phyloP scores from a whole-genome alignment of 2,797 vertebrate genomes.

The Myotis myotis region DNA sequence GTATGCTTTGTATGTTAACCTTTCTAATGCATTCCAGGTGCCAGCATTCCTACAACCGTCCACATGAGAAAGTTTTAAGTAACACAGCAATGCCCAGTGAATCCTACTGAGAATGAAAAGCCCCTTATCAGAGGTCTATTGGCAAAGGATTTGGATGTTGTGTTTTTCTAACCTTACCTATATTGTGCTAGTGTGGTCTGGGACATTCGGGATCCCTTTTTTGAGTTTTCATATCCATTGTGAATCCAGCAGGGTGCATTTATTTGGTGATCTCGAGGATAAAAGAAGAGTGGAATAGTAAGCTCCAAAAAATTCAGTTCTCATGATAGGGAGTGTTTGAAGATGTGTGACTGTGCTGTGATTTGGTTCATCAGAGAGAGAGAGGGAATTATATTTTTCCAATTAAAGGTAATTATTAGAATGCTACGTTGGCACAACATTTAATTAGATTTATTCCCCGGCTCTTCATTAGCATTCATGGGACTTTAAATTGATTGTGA shows the following conservation, averaged over 20 bases:
- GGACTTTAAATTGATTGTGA: slow-evolving; percentile 42
- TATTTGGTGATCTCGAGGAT: not conserved
- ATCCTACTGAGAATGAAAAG: not conserved
- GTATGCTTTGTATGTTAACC: slow-evolving; percentile 36
- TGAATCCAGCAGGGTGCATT: not conserved
- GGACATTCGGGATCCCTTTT: not conserved
- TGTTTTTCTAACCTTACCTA: not conserved
- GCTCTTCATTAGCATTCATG: slow-evolving; percentile 44
- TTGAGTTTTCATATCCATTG: not conserved
- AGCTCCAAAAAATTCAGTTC: not conserved
- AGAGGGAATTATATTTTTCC: not conserved
- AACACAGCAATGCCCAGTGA: not conserved
- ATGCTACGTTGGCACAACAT: slow-evolving; percentile 37
- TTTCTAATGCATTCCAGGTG: slow-evolving; percentile 69
- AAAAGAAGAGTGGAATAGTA: not conserved
- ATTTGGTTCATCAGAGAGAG: not conserved
- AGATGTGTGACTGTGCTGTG: not conserved
- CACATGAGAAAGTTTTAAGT: slow-evolving; percentile 13
- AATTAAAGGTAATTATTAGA: slow-evolving; percentile 61
- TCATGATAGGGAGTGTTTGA: not conserved
- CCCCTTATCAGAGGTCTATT: not conserved
- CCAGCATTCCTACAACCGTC: not conserved
- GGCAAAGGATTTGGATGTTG: not conserved
- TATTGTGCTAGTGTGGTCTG: not conserved
- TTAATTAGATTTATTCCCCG: slow-evolving; percentile 60